Conservation (phyloP, 2,888 invertebrate genomes). For the Plagodis pulveraria region DNA sequence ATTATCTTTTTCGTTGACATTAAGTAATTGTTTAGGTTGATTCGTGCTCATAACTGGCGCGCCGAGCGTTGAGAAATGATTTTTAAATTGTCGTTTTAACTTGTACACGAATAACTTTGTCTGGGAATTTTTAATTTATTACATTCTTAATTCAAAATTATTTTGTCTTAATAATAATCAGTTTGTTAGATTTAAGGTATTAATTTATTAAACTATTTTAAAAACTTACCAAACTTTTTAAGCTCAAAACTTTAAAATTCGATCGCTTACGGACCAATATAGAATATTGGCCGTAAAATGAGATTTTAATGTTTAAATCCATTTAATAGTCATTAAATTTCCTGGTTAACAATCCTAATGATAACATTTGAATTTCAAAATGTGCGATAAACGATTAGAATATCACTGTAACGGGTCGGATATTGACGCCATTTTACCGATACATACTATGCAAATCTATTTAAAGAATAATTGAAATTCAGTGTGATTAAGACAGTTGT, state of each 20-base stretch:
- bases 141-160: constrained; percentile 20
- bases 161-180: constrained; percentile 10
- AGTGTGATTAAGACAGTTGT: background rate
- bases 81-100: constrained; percentile 66
- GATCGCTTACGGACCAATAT: no score
- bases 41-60: constrained; percentile 65
- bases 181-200: background rate
- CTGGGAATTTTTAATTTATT: constrained; percentile 50
- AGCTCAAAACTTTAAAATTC: no score
- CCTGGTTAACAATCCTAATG: constrained; percentile 19
- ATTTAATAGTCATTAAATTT: constrained; percentile 23
- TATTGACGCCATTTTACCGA: constrained; percentile 22
- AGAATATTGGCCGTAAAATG: constrained; percentile 10
- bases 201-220: background rate
- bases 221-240: constrained; percentile 4
- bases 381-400: constrained; percentile 17
- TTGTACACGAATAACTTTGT: constrained; percentile 61
- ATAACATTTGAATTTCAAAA: constrained; percentile 27
- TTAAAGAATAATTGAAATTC: background rate
- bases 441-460: constrained; percentile 12
- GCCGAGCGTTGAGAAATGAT: constrained; percentile 65
- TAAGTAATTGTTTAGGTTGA: constrained; percentile 82
- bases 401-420: constrained; percentile 21
- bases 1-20: constrained; percentile 84
- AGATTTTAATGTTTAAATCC: constrained; percentile 21